Base-by-base conservation (phyloP, 2,113 vertebrate genomes). In the Myotis davidii region DNA sequence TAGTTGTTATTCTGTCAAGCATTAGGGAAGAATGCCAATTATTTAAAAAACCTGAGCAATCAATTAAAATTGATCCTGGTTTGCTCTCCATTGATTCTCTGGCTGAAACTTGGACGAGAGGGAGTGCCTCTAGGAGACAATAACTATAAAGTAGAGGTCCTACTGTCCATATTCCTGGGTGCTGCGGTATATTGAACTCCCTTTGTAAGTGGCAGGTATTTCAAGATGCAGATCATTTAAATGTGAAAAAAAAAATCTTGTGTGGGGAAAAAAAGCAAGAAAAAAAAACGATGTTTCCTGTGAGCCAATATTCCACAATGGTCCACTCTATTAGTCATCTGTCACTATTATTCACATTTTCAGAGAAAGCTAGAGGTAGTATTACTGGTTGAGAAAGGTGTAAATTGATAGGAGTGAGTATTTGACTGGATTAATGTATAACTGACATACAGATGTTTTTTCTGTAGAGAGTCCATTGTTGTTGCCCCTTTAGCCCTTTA, bases 41-140 rank as follows among this genome's bases (percentile, higher is more conserved):
- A 98, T 98, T 98, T 90, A 97, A 98, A 96, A 96, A 98, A 97
- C 74, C 34, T 92, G 90, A 95, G 85, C 89, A 97, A 98, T 98
- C 98, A 97, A 98, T 98, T 98, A 98, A 97, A 97, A 98, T 98
- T 93, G 98, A 98, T 98, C 96, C 84, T 97, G 56, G 96, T 98
- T 98, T 98, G 61, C 96, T 97, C 90, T 82, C 34, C 70, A 98
- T 98, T 97, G 97, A 98, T 98, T 98, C 84, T 92, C 91, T 97
- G 81, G 70, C 94, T 97, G 91, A 96, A 45, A 85, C 39, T 83
- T 95, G 93, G 93, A 97, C 87, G 84, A 88, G 82, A 70, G 56
- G 96, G 81, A 97, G 95, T 94, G 94, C 91, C 94, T 97, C 85
- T 61, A 84, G 90, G 56, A 86, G 96, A 94, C 85, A 94, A 95